Evolutionary conservation across 2,113 vertebrate genomes (phyloP), one percentile per base, ranked within the genome.

Genomic region (Forbesichthys agassizii): DNA sequence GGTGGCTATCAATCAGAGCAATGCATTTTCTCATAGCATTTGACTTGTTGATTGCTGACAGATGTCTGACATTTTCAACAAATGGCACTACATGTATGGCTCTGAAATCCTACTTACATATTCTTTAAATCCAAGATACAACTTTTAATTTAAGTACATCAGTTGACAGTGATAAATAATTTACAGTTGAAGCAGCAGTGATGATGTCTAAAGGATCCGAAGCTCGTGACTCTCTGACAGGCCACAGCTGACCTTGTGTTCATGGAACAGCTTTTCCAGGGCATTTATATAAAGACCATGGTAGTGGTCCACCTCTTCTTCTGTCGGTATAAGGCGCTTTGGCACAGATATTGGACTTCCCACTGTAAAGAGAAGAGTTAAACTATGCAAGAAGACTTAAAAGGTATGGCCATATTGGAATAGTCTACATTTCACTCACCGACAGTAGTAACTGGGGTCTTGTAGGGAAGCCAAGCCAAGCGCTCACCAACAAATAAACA

Each of bases 301-400:
- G 66, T 94, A 95, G 67, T 86, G 88, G 54, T 88, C 80, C 8
- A 95, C 93, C 49, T 94, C 89, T 27, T 93, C 88, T 1, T 91
- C n/a, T 0, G 88, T 84, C 1, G 94, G 92, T 0, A 9, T 14
- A 0, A 48, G 10, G 5, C 58, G 1, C 48, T 67, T 82, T 4
- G 93, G 92, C 13, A 95, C 92, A 0, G 81, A 59, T 70, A 95
- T 93, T 16, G 94, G 94, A 48, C 61, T 61, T 63, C 95, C 95
- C 80, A 95, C 95, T 95, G 74, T 9, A 70, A 83, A 27, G 56
- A 56, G 49, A 8, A 59, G 33, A 56, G 47, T 1, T 42, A 9
- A 61, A 57, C 53, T 16, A 16, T 9, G 55, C 12, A n/a, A 33
- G 16, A 7, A 48, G 52, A 1, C 14, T 42, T 8, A 5, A 42